Evolutionary conservation across 2,113 vertebrate species (phyloP), one percentile per base, ranked within the genome.

Genomic region (Barnardius zonarius): DNA sequence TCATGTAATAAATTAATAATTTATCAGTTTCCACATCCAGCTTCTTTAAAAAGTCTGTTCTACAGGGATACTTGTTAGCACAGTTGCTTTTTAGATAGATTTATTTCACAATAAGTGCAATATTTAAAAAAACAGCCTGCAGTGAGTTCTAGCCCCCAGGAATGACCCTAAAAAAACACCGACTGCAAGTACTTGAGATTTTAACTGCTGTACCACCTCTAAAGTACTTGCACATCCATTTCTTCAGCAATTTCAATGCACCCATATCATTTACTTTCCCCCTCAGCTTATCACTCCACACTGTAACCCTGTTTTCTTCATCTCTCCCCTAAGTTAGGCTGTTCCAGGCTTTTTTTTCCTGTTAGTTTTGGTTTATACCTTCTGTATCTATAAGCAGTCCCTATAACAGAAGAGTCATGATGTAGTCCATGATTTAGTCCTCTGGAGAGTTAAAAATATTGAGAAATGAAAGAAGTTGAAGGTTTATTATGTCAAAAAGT

Each of bases 371-470:
- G 8, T 69, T 88, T 83, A 39, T 48, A 35, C 8, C 17, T 83
- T 83, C 69, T 69, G 10, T 55, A 88, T 59, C 80, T 54, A 83
- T 52, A 13, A 84, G 12, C 52, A 78, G 87, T 77, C 33, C 31
- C 35, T 83, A 39, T 68, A 79, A 82, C 33, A 8, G 52, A 92
- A 93, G 64, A 74, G n/a, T 75, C 67, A 95, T 5, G 6, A 64
- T 80, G 93, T 92, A 83, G 78, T 92, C 88, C n/a, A 95, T 5
- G 5, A 64, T 79, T 93, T 92, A 83, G 78, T 92, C 88, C n/a
- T 48, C 51, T 46, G 31, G 52, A 92, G n/a, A 88, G 18, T 66
- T 67, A 93, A 70, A 96, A 92, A 90, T 68, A 76, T 1, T 78
- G 35, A 93, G 51, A 92, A 90, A 94, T 88, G 7, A 86, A 88